Conservation (phyloP, 30 jellyfish, hydroid and myxozoan genomes). For the Turritopsis rubra region DNA sequence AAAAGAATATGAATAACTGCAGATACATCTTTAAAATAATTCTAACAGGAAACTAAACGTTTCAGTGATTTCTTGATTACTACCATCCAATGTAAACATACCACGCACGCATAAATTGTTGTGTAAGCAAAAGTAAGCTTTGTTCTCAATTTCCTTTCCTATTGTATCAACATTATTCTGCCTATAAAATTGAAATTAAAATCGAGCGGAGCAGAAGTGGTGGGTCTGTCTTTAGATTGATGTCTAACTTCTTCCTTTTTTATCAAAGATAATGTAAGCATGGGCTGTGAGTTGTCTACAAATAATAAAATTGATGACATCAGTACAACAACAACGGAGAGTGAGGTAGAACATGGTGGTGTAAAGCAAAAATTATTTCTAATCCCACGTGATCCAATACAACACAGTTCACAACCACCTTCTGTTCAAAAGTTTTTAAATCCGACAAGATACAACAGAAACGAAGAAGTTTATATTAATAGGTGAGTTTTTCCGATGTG, state of each 20-base stretch:
- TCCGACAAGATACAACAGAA: neutral
- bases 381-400: constrained; percentile 15
- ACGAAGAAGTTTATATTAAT: constrained; percentile 9
- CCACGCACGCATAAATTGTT: too few relatives aligned
- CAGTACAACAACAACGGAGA: constrained; percentile 14
- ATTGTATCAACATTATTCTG: too few relatives aligned
- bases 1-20: too few relatives aligned
- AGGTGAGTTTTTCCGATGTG: neutral
- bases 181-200: too few relatives aligned
- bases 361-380: constrained; percentile 1
- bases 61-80: too few relatives aligned
- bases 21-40: too few relatives aligned
- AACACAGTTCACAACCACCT: constrained; percentile 4
- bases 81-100: too few relatives aligned
- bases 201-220: too few relatives aligned
- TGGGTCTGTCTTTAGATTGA: too few relatives aligned
- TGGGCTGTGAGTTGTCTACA: constrained; percentile 13
- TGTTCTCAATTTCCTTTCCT: too few relatives aligned
- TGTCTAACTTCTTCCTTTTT: neutral
- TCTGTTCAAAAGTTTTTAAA: constrained; percentile 13
- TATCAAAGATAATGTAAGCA: neutral
- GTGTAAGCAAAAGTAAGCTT: too few relatives aligned
- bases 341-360: constrained; percentile 10
- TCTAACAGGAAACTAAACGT: too few relatives aligned
- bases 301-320: neutral